These are phyloP conservation scores for Anser cygnoides DNA, from an alignment of 2,113 vertebrate genomes.

Conservation along the genomic window DNA sequence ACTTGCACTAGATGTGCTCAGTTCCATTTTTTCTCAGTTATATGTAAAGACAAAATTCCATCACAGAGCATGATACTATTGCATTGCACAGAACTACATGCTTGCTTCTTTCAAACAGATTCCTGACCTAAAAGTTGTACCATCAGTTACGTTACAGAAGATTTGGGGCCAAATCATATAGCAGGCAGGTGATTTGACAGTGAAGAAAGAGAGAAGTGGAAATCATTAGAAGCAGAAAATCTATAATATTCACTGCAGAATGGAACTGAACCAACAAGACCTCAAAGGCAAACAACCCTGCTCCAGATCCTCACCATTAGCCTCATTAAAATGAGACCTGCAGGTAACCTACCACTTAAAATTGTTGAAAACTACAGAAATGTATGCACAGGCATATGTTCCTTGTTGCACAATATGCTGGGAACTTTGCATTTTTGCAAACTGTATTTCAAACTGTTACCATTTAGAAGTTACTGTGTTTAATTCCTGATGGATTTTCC, in stretches of 20 bases:
- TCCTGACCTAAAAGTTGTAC: not conserved
- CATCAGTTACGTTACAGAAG: not conserved
- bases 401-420: accelerated
- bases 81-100: not conserved
- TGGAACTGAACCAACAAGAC: not conserved
- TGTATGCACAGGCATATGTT: not conserved
- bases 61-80: not conserved
- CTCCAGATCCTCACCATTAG: not conserved
- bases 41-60: not conserved
- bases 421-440: not conserved
- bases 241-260: not conserved
- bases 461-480: not conserved
- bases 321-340: not conserved
- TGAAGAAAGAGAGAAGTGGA: not conserved
- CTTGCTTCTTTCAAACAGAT: not conserved
- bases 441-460: not conserved
- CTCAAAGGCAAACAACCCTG: not conserved
- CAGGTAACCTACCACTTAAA: accelerated
- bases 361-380: not conserved
- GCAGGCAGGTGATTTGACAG: not conserved
- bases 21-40: not conserved
- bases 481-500: not conserved
- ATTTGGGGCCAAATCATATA: accelerated
- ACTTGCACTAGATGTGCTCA: not conserved
- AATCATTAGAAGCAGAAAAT: not conserved